These are phyloP conservation scores for Aplysia californica DNA, from an alignment of 1,140 invertebrate species.

Conservation along the genomic window DNA sequence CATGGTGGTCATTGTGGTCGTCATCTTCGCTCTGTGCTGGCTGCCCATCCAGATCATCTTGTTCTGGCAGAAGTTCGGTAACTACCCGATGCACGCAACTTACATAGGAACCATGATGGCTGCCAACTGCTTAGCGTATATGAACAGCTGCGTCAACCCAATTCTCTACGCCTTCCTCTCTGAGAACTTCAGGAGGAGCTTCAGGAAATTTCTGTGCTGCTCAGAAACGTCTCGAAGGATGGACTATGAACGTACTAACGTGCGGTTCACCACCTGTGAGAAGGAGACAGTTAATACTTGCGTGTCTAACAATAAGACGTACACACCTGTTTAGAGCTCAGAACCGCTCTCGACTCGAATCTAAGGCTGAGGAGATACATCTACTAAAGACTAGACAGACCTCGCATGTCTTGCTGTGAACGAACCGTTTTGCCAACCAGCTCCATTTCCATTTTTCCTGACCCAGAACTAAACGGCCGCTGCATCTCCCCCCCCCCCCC, in stretches of 20 bases:
- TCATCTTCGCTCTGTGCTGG: slow-evolving; percentile 96
- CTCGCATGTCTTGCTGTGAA: too few species aligned
- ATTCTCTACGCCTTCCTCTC: slow-evolving; percentile 94
- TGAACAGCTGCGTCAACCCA: slow-evolving; percentile 95
- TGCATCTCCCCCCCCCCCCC: too few species aligned
- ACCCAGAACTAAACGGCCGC: too few species aligned
- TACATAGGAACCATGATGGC: slow-evolving; percentile 82
- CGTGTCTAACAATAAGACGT: slow-evolving; percentile 27
- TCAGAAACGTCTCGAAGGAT: slow-evolving; percentile 34
- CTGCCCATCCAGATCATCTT: slow-evolving; percentile 85
- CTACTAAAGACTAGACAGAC: too few species aligned
- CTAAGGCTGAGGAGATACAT: too few species aligned
- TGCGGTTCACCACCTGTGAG: slow-evolving; percentile 32
- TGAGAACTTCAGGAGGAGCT: slow-evolving; percentile 87
- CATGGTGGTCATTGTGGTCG: slow-evolving; percentile 93
- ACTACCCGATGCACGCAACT: slow-evolving; percentile 70
- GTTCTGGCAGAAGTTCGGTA: slow-evolving; percentile 66
- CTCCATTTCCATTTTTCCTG: too few species aligned
- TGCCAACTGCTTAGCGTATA: slow-evolving; percentile 92
- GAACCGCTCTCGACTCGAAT: too few species aligned
- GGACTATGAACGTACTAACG: slow-evolving; percentile 60
- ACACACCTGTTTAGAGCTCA: slow-evolving; percentile 24
- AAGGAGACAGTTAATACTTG: slow-evolving; percentile 25
- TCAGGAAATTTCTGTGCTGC: slow-evolving; percentile 75
- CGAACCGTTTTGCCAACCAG: too few species aligned